A percentile compares a stretch with the other conserved stretches of the same genome.
phyloP scores from a whole-genome alignment of 2,888 invertebrate genomes.

The Erpobdella octoculata region DNA sequence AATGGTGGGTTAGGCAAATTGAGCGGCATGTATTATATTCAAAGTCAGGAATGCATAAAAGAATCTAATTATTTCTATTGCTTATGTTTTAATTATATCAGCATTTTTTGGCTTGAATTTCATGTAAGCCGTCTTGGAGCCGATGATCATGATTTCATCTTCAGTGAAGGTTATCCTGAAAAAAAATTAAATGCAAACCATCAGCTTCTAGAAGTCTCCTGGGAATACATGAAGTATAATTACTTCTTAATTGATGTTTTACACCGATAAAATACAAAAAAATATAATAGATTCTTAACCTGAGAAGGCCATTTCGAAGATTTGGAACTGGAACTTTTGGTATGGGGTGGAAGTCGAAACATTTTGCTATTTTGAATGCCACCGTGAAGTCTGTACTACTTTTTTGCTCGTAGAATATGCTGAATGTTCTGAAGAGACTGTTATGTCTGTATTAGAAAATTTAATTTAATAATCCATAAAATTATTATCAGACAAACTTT shows the following conservation, averaged over 20 bases:
- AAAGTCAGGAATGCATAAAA: too few relatives aligned
- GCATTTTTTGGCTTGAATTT: conserved; percentile 23
- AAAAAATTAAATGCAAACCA: neutral
- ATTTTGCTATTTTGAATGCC: conserved; percentile 40
- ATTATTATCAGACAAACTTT: neutral
- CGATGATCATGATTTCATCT: conserved; percentile 34
- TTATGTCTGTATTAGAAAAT: neutral
- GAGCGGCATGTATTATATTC: too few relatives aligned
- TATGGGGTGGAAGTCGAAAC: conserved; percentile 44
- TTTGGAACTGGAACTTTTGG: conserved; percentile 41
- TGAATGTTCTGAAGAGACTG: conserved; percentile 35
- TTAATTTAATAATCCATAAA: neutral
- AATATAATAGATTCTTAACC: conserved; percentile 39
- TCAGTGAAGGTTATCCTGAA: conserved; percentile 28
- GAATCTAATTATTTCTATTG: too few relatives aligned
- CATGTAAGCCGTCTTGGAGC: conserved; percentile 35
- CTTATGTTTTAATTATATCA: neutral
- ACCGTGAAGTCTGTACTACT: conserved; percentile 38
- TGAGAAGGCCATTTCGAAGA: conserved; percentile 45
- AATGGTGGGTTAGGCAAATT: too few relatives aligned
- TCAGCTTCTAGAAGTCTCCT: neutral
- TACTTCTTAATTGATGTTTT: too few relatives aligned
- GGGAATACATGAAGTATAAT: neutral
- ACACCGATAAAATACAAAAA: too few relatives aligned
- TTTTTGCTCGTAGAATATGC: conserved; percentile 43